Base-by-base conservation (phyloP, 2,888 invertebrate genomes). In the Andrena marginata region DNA sequence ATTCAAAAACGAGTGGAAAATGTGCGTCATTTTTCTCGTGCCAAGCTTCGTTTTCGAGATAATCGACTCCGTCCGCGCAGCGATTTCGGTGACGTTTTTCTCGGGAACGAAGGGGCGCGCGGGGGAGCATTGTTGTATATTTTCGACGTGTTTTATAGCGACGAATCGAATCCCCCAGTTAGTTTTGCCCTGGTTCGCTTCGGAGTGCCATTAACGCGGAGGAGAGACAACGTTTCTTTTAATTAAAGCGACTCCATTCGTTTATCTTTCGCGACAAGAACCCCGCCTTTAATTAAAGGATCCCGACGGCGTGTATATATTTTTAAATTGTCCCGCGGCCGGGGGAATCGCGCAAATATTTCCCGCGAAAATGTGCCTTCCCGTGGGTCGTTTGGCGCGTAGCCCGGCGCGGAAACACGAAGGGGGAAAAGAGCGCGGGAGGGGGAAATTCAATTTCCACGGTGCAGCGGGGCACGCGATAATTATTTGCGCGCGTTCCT, bases 221-320 rank as follows among this genome's bases (percentile, higher is more conserved):
- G 31, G 31, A n/a, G 5, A 26, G 49, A 64, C 54, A 72, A 51
- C 26, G 64, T 64, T 64, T 72, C 75, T 75, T 78, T 78, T 78
- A 75, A 78, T 75, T 78, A 69, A 78, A 77, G 4, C 42, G 64
- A 56, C 54, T 35, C 64, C 54, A 72, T 54, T 35, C 64, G 72
- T 35, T 54, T 54, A 64, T 64, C 64, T 26, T 35, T 26, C 20
- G 65, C 10, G 33, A 56, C 68, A 35, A 13, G n/a, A n/a, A 26
- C 16, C 51, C 2, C 10, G 10, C 35, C 62, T 72, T 78, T 74
- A 75, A 69, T 73, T 73, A 65, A 65, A 56, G 73, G 42, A 59
- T 31, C 49, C 31, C 71, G 29, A 23, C 29, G 71, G 23, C 26
- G 4, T 56, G 8, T 56, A 23, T 51, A 20, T 51, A n/a, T 51